A percentile compares a stretch with the other conserved stretches of the same genome.
Conservation (phyloP, 2,888 invertebrate species). For the Drosophila nigritarsus region DNA sequence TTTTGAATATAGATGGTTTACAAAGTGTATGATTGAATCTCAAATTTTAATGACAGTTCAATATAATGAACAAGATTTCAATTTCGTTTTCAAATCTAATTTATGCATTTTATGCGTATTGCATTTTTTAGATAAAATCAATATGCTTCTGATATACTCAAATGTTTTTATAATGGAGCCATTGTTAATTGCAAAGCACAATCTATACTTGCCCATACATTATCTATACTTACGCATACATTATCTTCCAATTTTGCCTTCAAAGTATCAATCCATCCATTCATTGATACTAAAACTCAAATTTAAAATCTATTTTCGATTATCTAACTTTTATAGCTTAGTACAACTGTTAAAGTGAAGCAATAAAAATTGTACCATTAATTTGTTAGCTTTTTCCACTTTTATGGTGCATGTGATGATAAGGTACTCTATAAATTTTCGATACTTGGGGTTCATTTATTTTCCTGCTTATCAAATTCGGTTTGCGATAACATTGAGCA, state of each 20-base stretch:
- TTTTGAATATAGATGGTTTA: constrained; percentile 42
- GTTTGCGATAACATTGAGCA: constrained; percentile 46
- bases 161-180: not conserved
- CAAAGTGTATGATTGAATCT: constrained; percentile 56
- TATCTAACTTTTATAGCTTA: not conserved
- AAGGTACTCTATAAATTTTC: constrained; percentile 16
- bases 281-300: not conserved
- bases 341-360: not conserved
- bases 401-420: constrained; percentile 7
- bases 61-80: constrained; percentile 53
- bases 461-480: constrained; percentile 48
- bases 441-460: constrained; percentile 31
- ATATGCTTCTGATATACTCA: not conserved
- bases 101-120: constrained; percentile 25
- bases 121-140: not conserved
- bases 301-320: not conserved
- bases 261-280: not conserved
- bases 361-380: not conserved
- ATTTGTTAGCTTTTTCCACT: constrained; percentile 12
- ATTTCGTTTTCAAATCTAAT: constrained; percentile 43
- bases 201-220: too few species aligned
- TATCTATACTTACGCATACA: too few species aligned
- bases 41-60: constrained; percentile 61
- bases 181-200: not conserved
- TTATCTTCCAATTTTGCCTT: not conserved